Base-by-base conservation (phyloP, 2,113 vertebrate species). In the Nothoprocta pentlandii region DNA sequence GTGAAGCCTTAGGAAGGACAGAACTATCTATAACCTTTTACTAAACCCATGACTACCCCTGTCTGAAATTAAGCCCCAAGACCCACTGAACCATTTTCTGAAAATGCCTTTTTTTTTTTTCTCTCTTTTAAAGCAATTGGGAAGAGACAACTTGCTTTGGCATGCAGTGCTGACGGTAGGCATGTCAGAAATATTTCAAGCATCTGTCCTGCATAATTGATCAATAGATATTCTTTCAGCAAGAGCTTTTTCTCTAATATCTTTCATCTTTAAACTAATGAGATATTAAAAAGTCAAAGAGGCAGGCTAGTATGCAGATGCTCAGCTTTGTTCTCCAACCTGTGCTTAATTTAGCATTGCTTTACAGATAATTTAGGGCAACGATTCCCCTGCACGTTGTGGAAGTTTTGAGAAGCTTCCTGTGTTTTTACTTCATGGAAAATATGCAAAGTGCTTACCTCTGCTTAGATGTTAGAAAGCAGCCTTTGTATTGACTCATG, bases 331-430 rank as follows among this genome's bases (percentile, higher is more conserved):
- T 36, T 93, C 76, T 90, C 59, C 63, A 88, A 58, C 75, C 56
- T 66, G 54, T 61, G 75, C 32, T 88, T 87, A 77, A 61, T 36
- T 85, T 16, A 25, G 59, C 73, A 67, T 28, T 82, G 54, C 42
- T 91, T 85, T 76, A 87, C 85, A 87, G 91, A 70, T 49, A 63
- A 85, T 85, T 67, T 54, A 62, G 69, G 90, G 90, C 82, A 85
- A 25, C 46, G 71, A 68, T 94, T 91, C 71, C 76, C 80, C n/a
- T 82, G 92, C 85, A 80, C 70, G 66, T 41, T 90, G 85, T 68
- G 91, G 49, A 83, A 77, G 79, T 54, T 82, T 87, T 87, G 30
- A 93, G 76, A 85, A 13, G 6, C n/a, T 67, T 69, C 7, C 49
- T 11, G 4, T 67, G 71, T 42, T 58, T 58, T 86, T 0, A 2